Evolutionary conservation across 2,113 vertebrate genomes (phyloP).

Genomic region (Aptenodytes patagonicus): DNA sequence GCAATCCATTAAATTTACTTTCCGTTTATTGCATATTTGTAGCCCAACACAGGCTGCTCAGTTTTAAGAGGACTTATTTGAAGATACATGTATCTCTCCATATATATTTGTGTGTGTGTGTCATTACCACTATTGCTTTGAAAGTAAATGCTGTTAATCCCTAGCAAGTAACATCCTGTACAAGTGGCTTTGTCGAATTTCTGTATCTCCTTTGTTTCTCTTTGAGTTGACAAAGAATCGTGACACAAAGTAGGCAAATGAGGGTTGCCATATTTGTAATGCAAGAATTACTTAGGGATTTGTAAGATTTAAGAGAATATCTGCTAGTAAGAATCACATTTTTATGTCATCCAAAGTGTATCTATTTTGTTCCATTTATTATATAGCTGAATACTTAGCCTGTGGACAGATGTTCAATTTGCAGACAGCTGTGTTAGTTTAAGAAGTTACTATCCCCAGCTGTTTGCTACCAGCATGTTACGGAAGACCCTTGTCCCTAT

Average conservation of each 20-base stretch:
- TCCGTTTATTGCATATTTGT: neutral
- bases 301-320: neutral
- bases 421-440: slow-evolving; percentile 37
- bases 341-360: neutral
- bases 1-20: neutral
- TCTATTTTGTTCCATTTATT: neutral
- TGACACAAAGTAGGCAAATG: neutral
- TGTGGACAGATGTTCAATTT: slow-evolving; percentile 35
- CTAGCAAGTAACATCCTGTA: neutral
- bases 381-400: neutral
- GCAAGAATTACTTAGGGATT: neutral
- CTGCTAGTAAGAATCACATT: neutral
- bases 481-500: neutral
- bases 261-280: neutral
- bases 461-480: neutral
- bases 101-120: neutral
- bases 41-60: neutral
- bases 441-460: slow-evolving; percentile 30
- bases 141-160: neutral
- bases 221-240: neutral
- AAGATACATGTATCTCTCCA: neutral
- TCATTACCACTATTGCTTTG: neutral
- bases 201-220: neutral
- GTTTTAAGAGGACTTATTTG: neutral
- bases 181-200: neutral